phyloP scores from a whole-genome alignment of 2,113 vertebrate genomes.

The Hepsetus odoe region DNA sequence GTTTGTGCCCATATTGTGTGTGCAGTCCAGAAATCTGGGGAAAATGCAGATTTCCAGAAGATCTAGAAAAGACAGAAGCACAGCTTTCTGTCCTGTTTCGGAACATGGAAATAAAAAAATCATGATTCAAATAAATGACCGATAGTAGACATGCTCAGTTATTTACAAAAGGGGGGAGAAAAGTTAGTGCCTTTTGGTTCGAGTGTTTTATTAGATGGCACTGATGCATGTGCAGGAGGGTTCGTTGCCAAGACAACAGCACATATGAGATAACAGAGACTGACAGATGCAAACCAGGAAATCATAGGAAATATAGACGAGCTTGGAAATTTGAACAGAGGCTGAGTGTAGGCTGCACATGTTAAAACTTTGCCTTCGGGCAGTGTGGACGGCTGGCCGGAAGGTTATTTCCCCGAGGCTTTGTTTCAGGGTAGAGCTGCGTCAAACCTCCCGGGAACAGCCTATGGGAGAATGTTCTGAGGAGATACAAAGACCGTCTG shows the following conservation, averaged over 20 bases:
- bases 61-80: neutral
- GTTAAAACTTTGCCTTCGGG: neutral
- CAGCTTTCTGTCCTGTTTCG: no score
- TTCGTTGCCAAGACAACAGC: slow-evolving; percentile 55
- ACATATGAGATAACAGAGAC: slow-evolving; percentile 5
- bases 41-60: neutral
- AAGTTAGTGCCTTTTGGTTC: neutral
- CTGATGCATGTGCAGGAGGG: slow-evolving; percentile 27
- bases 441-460: slow-evolving; percentile 1
- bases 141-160: neutral
- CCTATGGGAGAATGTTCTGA: slow-evolving; percentile 10
- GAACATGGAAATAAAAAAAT: neutral
- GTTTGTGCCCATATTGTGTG: no score
- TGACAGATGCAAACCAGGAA: slow-evolving; percentile 25
- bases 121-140: neutral
- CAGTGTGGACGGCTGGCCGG: neutral
- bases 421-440: slow-evolving; percentile 10
- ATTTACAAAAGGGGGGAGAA: neutral
- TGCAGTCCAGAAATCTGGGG: neutral
- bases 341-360: neutral
- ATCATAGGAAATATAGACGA: slow-evolving; percentile 7
- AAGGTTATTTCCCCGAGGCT: neutral
- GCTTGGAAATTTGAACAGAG: neutral
- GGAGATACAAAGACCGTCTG: neutral
- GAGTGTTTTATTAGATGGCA: neutral